Percentiles rank a stretch among this genome's conserved stretches.
These are phyloP conservation scores for Schizothorax lantsangensis DNA, from an alignment of 2,797 vertebrate species.

Conservation along the genomic window DNA sequence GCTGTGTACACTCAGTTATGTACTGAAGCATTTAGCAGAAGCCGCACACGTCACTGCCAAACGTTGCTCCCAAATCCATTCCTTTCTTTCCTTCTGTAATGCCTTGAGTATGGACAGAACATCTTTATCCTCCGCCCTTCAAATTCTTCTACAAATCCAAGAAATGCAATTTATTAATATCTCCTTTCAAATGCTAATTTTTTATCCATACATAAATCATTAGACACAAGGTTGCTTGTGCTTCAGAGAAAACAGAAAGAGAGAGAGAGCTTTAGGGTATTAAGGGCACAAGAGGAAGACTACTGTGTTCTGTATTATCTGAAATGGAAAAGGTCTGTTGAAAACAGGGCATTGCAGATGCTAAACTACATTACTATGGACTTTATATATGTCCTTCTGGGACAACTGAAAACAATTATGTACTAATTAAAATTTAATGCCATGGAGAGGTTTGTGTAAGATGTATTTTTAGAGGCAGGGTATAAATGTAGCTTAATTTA, in stretches of 20 bases:
- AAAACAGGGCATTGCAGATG: constrained; percentile 47
- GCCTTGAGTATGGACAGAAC: constrained; percentile 34
- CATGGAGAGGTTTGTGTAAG: background rate
- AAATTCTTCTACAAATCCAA: constrained; percentile 64
- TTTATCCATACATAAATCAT: constrained; percentile 79
- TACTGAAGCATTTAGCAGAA: constrained; percentile 23
- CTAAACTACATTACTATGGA: constrained; percentile 15
- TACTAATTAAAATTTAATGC: background rate
- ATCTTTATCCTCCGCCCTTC: constrained; percentile 50
- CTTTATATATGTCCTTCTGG: constrained; percentile 18
- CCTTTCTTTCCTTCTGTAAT: constrained; percentile 49
- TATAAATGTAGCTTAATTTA: background rate
- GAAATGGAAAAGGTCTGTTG: constrained; percentile 54
- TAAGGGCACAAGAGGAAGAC: constrained; percentile 51
- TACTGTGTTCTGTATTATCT: constrained; percentile 52
- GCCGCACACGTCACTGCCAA: constrained; percentile 1
- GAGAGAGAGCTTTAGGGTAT: constrained; percentile 52
- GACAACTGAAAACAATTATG: background rate
- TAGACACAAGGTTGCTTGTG: constrained; percentile 69
- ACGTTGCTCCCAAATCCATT: constrained; percentile 21
- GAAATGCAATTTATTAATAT: constrained; percentile 75
- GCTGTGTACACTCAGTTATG: constrained; percentile 23
- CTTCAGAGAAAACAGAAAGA: constrained; percentile 38
- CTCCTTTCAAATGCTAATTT: constrained; percentile 82
- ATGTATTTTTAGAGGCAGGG: background rate